Conservation (phyloP, 1,140 invertebrate genomes). For the Drosophila kurseongensis region DNA sequence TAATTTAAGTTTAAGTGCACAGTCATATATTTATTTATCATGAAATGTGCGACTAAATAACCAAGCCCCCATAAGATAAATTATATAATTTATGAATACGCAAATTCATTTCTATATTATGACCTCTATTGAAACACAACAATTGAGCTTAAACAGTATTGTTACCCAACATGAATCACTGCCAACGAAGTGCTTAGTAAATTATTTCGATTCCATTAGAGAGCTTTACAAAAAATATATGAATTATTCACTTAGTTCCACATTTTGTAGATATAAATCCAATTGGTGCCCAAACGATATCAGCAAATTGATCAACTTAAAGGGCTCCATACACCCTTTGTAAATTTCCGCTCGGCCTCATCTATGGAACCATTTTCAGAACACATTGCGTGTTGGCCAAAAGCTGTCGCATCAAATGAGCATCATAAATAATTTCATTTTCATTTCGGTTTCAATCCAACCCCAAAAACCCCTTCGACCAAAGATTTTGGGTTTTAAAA, state of each 20-base stretch:
- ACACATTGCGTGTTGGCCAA: conserved; percentile 32
- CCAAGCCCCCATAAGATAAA: too few species aligned
- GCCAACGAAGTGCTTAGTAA: too few species aligned
- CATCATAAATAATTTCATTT: conserved; percentile 74
- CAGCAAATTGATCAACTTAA: conserved; percentile 9
- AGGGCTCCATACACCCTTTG: background rate
- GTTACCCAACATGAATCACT: too few species aligned
- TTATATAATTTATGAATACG: too few species aligned
- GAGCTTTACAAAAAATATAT: background rate
- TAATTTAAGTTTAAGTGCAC: too few species aligned
- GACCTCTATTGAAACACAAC: too few species aligned
- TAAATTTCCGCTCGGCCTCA: conserved; percentile 6
- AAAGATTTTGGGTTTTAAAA: conserved; percentile 50
- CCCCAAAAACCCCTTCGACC: conserved; percentile 40
- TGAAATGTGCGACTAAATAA: too few species aligned
- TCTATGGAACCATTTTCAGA: background rate
- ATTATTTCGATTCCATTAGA: background rate
- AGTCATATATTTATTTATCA: too few species aligned
- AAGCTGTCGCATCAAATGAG: conserved; percentile 73
- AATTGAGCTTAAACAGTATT: too few species aligned
- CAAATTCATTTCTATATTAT: too few species aligned
- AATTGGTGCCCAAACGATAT: background rate
- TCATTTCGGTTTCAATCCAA: conserved; percentile 59
- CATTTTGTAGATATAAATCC: background rate
- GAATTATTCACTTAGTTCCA: background rate